Conservation (phyloP, 2,888 invertebrate genomes). For the Epinotia brunnichana region DNA sequence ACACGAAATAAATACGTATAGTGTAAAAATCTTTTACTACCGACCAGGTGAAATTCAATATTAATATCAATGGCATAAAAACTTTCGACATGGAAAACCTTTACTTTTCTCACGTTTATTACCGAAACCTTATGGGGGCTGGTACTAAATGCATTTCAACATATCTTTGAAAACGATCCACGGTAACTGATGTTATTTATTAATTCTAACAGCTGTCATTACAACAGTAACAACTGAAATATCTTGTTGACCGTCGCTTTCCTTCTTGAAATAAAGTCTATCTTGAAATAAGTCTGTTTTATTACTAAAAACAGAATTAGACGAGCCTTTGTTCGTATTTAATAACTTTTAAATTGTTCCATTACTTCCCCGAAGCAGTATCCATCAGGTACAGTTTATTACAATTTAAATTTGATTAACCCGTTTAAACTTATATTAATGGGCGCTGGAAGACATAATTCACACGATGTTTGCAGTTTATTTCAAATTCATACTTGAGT, state of each 20-base stretch:
- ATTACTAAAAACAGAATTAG: constrained; percentile 2
- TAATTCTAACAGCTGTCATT: not conserved
- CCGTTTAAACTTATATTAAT: constrained; percentile 25
- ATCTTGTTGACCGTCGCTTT: not conserved
- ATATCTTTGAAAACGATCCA: not conserved
- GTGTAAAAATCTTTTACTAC: not conserved
- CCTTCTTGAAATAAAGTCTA: not conserved
- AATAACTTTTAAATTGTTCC: constrained; percentile 8
- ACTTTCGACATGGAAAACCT: not conserved
- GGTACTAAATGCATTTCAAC: not conserved
- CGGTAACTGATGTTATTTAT: not conserved
- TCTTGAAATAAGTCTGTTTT: not conserved
- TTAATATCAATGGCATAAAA: not conserved
- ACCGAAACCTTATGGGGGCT: not conserved
- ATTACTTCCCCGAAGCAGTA: constrained; percentile 11
- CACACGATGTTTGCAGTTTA: constrained; percentile 4
- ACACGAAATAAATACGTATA: no score
- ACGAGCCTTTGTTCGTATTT: not conserved
- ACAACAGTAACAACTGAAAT: not conserved
- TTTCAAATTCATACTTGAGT: constrained; percentile 5
- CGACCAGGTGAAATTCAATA: not conserved
- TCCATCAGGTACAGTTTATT: constrained; percentile 11
- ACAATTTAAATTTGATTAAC: constrained; percentile 26
- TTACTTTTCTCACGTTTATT: not conserved
- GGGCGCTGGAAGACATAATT: constrained; percentile 25